Evolutionary conservation across 2,888 invertebrate genomes (phyloP), one percentile per base, ranked within the genome.

Genomic region (Hedya salicella): DNA sequence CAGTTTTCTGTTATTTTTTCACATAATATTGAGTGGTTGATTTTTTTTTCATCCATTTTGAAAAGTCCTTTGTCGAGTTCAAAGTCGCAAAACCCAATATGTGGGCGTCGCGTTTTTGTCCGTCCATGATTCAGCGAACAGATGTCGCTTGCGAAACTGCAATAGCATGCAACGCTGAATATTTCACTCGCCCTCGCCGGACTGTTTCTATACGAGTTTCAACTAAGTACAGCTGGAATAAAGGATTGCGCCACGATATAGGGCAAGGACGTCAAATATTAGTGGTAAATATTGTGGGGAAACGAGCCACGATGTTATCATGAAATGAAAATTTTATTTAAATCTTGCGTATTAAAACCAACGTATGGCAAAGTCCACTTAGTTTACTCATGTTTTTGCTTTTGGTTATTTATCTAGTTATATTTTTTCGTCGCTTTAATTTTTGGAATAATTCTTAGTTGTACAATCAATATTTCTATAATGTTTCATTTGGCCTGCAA

Each of bases 111-210:
- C 40, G 49, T 68, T 48, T 60, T 48, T 50, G 56, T 56, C 61
- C 50, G 30, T 66, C 66, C 56, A 68, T 57, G 67, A 63, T 71
- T 56, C 68, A 69, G 68, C 60, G 66, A 68, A 63, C 66, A 67
- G 62, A 59, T 65, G 62, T 48, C 59, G 68, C 56, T 68, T 49
- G 62, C 60, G 70, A 65, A 70, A 73, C 56, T 68, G 70, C 71
- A 73, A 69, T 71, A 71, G 75, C 70, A 65, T 70, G 73, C 71
- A 67, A 64, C 48, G 59, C 17, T 75, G 74, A 73, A 75, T 75
- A 72, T 73, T 74, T 74, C 52, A 73, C 63, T 61, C 56, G 68
- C 65, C 56, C 69, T 54, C 42, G 67, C 65, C 63, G 46, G 36
- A 49, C 53, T 64, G 66, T n/a, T n/a, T n/a, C 25, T 25, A 25